A percentile compares a stretch with the other conserved stretches of the same genome.
Conservation (phyloP, 2,797 vertebrate species). For the Buphagus erythrorhynchus region DNA sequence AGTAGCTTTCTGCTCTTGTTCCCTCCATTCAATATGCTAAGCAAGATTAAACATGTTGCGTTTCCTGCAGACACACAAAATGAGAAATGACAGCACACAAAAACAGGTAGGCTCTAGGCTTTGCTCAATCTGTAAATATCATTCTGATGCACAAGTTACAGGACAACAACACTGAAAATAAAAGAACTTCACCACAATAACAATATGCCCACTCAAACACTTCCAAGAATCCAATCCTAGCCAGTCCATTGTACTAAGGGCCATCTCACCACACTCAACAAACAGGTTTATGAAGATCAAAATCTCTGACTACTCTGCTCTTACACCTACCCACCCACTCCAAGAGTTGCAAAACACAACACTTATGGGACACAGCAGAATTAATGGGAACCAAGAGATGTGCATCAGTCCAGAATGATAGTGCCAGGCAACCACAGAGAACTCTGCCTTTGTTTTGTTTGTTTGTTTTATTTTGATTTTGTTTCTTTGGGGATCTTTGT, state of each 20-base stretch:
- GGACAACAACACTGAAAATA: neutral
- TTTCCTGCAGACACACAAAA: neutral
- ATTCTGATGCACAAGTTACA: neutral
- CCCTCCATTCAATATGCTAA: neutral
- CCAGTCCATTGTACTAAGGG: neutral
- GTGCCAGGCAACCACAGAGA: neutral
- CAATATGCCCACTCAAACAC: neutral
- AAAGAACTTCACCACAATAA: neutral
- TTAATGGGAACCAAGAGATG: neutral
- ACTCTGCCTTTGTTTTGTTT: neutral
- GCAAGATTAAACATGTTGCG: accelerated
- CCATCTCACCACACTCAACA: neutral
- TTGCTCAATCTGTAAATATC: neutral
- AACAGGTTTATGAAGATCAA: neutral
- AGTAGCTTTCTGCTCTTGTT: neutral
- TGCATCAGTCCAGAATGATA: neutral
- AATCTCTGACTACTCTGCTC: neutral
- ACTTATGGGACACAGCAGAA: neutral
- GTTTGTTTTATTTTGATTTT: neutral
- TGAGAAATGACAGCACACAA: neutral
- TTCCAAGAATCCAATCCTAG: neutral
- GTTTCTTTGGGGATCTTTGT: neutral
- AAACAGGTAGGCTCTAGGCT: neutral
- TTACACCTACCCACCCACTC: neutral
- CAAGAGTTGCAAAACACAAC: neutral